Conservation (phyloP, 1,140 invertebrate species). For the Neotoxoptera formosana region DNA sequence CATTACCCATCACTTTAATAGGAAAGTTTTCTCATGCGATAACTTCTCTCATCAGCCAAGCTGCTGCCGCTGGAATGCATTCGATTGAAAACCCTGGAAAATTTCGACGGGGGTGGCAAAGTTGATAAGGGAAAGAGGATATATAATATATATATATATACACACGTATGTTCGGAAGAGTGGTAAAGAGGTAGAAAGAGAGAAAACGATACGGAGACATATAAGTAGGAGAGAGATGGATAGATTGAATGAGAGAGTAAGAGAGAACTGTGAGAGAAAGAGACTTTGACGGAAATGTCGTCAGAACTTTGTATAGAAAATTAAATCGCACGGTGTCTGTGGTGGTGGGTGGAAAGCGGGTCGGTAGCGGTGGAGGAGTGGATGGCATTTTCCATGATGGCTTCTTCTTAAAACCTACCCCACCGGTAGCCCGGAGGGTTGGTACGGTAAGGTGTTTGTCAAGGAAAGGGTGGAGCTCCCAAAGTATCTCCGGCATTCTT, state of each 20-base stretch:
- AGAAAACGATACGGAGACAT: background rate
- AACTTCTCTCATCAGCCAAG: background rate
- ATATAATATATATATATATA: background rate
- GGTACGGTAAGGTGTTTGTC: constrained; percentile 50
- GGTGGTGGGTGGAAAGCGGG: background rate
- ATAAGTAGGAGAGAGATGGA: background rate
- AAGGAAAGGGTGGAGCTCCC: constrained; percentile 55
- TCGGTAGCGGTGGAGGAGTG: background rate
- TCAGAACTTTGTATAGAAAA: constrained; percentile 55
- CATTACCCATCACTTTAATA: constrained; percentile 33
- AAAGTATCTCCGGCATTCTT: constrained; percentile 57
- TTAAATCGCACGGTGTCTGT: constrained; percentile 24
- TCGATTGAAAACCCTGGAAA: constrained; percentile 37
- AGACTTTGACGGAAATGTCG: constrained; percentile 55
- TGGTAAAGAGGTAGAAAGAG: constrained; percentile 23
- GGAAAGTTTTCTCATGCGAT: constrained; percentile 47
- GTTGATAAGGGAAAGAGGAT: constrained; percentile 23
- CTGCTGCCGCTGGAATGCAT: background rate
- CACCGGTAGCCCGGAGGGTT: background rate
- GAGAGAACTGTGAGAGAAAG: background rate
- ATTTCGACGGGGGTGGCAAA: background rate
- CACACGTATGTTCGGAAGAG: background rate
- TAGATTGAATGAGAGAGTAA: no score
- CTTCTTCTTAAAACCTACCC: constrained; percentile 56
- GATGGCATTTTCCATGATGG: constrained; percentile 54